Evolutionary conservation across 2,113 vertebrate genomes (phyloP).

Genomic region (Pseudorhombus dupliciocellatus): DNA sequence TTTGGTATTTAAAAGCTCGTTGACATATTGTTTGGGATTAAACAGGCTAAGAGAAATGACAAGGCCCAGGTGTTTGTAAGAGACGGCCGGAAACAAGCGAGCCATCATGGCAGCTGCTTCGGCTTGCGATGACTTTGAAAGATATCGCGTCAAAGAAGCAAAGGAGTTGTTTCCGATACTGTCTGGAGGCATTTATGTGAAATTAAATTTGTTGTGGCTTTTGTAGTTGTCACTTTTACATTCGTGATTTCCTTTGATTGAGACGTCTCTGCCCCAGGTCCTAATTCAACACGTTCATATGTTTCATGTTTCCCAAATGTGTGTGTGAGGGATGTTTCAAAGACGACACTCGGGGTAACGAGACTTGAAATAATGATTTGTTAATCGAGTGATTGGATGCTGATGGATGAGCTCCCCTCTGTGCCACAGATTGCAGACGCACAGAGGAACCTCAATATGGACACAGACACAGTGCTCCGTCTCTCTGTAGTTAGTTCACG

Average conservation of each 20-base stretch:
- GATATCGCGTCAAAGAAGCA: too few species aligned
- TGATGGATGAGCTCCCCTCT: neutral
- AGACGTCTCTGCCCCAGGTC: too few species aligned
- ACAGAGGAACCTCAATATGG: neutral
- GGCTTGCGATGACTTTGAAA: slow-evolving; percentile 27
- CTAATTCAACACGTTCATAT: too few species aligned
- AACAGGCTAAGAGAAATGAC: neutral
- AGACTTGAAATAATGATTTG: slow-evolving; percentile 1
- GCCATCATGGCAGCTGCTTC: too few species aligned
- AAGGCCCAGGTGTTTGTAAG: slow-evolving; percentile 39
- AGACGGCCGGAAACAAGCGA: neutral
- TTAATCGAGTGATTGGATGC: slow-evolving; percentile 2
- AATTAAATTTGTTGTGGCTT: neutral
- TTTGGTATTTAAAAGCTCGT: too few species aligned
- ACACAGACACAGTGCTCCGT: neutral
- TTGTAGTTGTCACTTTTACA: neutral
- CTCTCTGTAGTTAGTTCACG: neutral
- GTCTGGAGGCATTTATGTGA: neutral
- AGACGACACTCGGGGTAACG: neutral
- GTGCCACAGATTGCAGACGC: slow-evolving; percentile 10
- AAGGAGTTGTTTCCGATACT: neutral
- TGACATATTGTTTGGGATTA: slow-evolving; percentile 1
- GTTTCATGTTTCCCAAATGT: neutral
- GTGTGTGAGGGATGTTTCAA: neutral
- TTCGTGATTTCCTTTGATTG: too few species aligned